Conservation (phyloP, 2,888 invertebrate species). For the Mimachlamys varia region DNA sequence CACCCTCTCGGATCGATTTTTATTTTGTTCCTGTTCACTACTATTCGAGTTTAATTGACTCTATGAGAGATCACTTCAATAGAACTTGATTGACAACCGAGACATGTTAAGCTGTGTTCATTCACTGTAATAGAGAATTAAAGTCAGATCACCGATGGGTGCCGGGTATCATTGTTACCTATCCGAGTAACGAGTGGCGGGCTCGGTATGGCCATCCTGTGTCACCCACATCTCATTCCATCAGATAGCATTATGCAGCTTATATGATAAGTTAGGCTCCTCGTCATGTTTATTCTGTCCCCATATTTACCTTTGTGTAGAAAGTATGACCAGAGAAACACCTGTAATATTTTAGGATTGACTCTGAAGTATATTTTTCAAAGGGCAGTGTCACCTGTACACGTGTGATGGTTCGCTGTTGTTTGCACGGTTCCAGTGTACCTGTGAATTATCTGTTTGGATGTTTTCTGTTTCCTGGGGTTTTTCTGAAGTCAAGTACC, state of each 20-base stretch:
- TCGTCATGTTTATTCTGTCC: background rate
- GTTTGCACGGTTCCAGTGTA: background rate
- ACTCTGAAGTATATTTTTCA: background rate
- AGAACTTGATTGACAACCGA: slow-evolving; percentile 17
- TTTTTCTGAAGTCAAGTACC: background rate
- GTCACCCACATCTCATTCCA: background rate
- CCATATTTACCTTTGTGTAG: background rate
- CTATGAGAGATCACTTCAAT: background rate
- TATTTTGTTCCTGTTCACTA: background rate
- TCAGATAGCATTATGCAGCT: background rate
- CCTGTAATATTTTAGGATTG: background rate
- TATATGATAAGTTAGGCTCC: background rate
- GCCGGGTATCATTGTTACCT: background rate
- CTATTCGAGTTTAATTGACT: background rate
- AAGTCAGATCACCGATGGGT: background rate
- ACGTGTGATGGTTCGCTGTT: background rate
- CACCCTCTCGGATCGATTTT: no score
- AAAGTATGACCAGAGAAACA: background rate
- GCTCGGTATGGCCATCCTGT: background rate
- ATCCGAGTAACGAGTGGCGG: background rate
- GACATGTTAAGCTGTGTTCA: background rate
- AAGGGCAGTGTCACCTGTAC: background rate
- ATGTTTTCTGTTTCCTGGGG: background rate
- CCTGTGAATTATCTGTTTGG: background rate
- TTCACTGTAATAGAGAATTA: slow-evolving; percentile 11